Evolutionary conservation across 2,113 vertebrate species (phyloP), one percentile per base, ranked within the genome.

Genomic region (Hypomesus transpacificus): DNA sequence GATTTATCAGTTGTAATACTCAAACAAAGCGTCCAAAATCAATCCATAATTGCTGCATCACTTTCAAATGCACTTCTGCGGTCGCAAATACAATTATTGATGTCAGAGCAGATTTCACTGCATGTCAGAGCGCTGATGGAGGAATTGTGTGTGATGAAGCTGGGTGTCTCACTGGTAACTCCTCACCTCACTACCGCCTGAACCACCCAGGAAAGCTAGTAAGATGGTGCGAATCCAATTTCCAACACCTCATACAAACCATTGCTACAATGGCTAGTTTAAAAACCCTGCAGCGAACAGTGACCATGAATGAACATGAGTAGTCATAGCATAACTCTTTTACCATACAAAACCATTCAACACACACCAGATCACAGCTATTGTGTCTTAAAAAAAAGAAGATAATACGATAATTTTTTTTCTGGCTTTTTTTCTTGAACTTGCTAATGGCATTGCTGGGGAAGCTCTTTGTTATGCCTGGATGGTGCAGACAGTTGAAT

Each of bases 381-480:
- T 56, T 31, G 28, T 76, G 77, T 84, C 82, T 80, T 59, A 80
- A 46, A 46, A 46, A 46, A 46, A 46, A 46, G n/a, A 7, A 84
- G 78, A 87, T 71, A 60, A 51, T 34, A 73, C 52, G 78, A 81
- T 78, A 78, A 80, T 69, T 79, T 84, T 82, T 82, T 84, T 79
- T 59, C 80, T 53, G 85, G 76, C 84, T 77, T 22, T 83, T 85
- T 83, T 79, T 61, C 78, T 80, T 74, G 56, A 80, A 67, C 77
- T 80, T 77, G 82, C 83, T 89, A 87, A 88, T 86, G 87, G 77
- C 83, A 86, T 87, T 82, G 81, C 82, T 11, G 39, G 39, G 39
- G 39, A 46, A 87, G 84, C 79, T 86, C 88, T 87, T 91, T 90
- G 83, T 87, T 87, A 88, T 87, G 85, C 82, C 81, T 89, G 77